Conservation (phyloP, 2,888 invertebrate genomes). For the Gymnosoma rotundatum region DNA sequence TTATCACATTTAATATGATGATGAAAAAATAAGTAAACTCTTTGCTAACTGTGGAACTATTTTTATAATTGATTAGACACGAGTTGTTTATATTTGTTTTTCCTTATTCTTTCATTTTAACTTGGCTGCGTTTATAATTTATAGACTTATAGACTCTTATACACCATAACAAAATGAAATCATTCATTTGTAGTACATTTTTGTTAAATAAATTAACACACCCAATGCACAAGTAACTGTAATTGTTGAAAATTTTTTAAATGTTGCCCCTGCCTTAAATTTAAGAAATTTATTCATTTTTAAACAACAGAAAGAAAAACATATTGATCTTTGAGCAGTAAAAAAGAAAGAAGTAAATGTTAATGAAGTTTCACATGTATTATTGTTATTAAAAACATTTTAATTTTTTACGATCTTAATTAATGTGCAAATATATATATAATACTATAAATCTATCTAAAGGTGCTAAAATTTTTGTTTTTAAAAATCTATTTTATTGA, state of each 20-base stretch:
- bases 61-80: conserved; percentile 64
- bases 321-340: no score
- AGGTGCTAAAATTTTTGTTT: background rate
- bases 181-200: conserved; percentile 3
- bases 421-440: no score
- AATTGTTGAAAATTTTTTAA: background rate
- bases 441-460: background rate
- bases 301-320: no score
- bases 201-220: background rate
- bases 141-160: background rate
- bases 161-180: background rate
- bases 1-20: conserved; percentile 26
- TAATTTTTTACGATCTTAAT: no score
- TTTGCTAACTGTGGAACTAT: conserved; percentile 36
- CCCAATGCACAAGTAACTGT: background rate
- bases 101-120: conserved; percentile 5
- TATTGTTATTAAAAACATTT: no score
- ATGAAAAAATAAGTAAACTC: conserved; percentile 10
- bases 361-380: no score
- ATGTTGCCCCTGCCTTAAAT: background rate
- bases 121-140: background rate
- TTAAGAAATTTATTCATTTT: no score
- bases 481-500: background rate
- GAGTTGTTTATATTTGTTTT: conserved; percentile 47
- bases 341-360: no score